phyloP scores from a whole-genome alignment of 2,797 vertebrate species.

The Gallinago stenura region DNA sequence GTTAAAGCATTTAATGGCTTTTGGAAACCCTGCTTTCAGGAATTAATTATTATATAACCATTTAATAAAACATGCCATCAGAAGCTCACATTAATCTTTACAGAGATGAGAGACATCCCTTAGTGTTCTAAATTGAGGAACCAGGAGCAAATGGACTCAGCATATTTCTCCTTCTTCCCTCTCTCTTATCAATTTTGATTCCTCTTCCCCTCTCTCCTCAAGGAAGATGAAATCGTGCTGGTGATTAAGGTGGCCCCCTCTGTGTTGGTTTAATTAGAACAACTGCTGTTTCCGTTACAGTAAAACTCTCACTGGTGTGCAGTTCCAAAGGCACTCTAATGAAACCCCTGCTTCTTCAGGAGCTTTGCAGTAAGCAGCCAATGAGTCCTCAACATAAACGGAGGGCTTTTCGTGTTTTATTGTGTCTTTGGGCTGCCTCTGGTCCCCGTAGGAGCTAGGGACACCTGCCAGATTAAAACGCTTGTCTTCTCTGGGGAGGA shows the following conservation, averaged over 20 bases:
- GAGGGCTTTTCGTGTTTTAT: background rate
- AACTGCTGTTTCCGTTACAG: conserved; percentile 20
- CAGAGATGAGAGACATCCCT: conserved; percentile 30
- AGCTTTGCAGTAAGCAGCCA: background rate
- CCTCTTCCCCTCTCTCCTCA: background rate
- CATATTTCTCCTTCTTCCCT: background rate
- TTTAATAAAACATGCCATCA: conserved; percentile 53
- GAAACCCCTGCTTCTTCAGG: background rate
- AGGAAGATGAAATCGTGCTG: conserved; percentile 2
- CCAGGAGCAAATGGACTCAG: background rate
- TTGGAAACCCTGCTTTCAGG: conserved; percentile 38
- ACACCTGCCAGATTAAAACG: background rate
- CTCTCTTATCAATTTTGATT: conserved; percentile 9
- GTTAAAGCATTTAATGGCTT: conserved; percentile 42
- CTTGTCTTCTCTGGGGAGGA: background rate
- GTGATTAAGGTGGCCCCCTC: conserved; percentile 38
- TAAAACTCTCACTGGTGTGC: background rate
- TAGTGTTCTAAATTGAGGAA: conserved; percentile 15
- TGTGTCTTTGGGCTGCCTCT: background rate
- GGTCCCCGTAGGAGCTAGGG: background rate
- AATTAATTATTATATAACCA: conserved; percentile 46
- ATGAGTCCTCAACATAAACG: background rate
- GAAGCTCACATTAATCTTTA: conserved; percentile 43
- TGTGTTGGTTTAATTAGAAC: conserved; percentile 50
- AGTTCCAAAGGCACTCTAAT: background rate